A percentile compares a stretch with the other conserved stretches of the same genome.
Conservation (phyloP, 2,113 vertebrate species). For the Psilopogon haemacephalus region DNA sequence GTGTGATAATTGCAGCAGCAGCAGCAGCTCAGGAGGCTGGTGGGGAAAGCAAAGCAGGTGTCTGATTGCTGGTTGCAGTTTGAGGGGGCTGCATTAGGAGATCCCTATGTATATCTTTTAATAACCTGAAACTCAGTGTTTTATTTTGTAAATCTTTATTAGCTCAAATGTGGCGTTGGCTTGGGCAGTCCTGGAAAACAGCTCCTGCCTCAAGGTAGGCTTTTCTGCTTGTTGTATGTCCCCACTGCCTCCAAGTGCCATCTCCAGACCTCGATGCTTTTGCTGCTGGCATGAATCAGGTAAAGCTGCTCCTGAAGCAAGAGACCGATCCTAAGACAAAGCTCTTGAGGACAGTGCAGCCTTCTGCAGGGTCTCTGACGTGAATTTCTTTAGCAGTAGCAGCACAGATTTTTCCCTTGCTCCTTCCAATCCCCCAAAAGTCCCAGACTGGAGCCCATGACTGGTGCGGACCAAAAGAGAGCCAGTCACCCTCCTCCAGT, state of each 20-base stretch:
- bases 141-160: neutral
- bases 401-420: neutral
- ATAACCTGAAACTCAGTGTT: neutral
- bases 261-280: neutral
- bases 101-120: fast-evolving
- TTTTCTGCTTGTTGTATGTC: neutral
- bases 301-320: neutral
- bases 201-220: neutral
- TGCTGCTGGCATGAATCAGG: neutral
- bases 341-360: neutral
- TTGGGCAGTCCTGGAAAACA: neutral
- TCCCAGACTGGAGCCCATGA: neutral
- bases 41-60: neutral
- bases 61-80: neutral
- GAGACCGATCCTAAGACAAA: neutral
- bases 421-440: neutral
- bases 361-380: neutral
- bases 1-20: neutral
- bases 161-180: neutral
- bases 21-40: neutral
- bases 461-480: neutral
- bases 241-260: neutral
- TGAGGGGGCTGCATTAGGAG: neutral
- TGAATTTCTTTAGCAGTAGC: neutral
- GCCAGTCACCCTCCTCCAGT: neutral